Conservation (phyloP, 2,113 vertebrate species). For the Sorex araneus region DNA sequence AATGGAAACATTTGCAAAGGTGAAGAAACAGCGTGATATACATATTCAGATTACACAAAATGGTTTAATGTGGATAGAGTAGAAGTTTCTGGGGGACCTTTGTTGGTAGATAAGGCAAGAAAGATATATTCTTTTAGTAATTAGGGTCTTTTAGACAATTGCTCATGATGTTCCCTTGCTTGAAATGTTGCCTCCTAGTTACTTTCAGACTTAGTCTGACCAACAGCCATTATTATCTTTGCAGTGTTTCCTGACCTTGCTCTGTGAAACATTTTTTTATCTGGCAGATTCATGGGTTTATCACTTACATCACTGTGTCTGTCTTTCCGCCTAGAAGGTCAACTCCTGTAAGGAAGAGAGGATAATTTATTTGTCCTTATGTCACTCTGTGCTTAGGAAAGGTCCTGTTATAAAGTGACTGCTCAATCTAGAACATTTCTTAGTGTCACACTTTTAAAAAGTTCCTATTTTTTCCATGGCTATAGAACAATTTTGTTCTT, state of each 20-base stretch:
- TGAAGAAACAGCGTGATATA: background rate
- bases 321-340: background rate
- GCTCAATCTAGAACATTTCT: background rate
- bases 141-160: background rate
- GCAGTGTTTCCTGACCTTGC: background rate
- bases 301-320: background rate
- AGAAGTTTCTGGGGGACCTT: background rate
- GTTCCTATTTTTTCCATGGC: background rate
- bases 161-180: background rate
- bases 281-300: background rate
- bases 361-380: slow-evolving; percentile 14
- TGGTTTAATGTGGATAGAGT: background rate
- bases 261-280: background rate
- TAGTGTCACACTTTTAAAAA: background rate
- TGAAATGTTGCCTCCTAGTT: background rate
- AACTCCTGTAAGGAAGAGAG: background rate
- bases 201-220: background rate
- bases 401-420: background rate
- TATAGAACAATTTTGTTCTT: background rate
- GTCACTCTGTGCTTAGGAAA: background rate
- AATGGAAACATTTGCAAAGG: background rate
- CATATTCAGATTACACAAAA: background rate
- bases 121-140: background rate
- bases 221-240: background rate
- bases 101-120: background rate